These are phyloP conservation scores for Pelochelys cantorii DNA, from an alignment of 2,797 vertebrate genomes.

Conservation along the genomic window DNA sequence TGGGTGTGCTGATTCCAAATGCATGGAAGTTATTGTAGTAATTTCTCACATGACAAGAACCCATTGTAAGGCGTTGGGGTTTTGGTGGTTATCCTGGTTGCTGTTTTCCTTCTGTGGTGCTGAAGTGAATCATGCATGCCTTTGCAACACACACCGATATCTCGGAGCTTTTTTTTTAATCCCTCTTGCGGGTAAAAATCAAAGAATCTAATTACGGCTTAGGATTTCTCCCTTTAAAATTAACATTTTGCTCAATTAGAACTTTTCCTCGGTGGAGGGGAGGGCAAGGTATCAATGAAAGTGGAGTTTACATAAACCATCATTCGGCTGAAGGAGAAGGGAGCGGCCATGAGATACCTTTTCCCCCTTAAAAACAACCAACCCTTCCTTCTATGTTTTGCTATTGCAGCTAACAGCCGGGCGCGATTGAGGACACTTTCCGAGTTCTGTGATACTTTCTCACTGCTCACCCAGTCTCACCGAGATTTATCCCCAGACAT, in stretches of 20 bases:
- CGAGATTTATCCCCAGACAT: conserved; percentile 21
- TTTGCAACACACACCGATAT: not conserved
- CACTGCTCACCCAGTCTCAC: not conserved
- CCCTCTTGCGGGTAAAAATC: not conserved
- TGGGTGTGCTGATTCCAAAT: too few relatives aligned
- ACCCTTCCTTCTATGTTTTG: not conserved
- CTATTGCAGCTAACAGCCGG: not conserved
- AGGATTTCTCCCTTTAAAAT: not conserved
- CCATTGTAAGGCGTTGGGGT: not conserved
- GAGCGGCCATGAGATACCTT: not conserved
- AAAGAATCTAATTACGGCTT: not conserved
- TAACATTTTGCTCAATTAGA: not conserved
- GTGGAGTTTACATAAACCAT: not conserved
- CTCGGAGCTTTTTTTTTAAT: not conserved
- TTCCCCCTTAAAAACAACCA: not conserved
- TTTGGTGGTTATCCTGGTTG: not conserved
- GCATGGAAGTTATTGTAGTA: not conserved
- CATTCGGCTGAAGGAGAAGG: not conserved
- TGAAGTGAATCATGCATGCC: not conserved
- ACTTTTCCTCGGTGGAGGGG: not conserved
- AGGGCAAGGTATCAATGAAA: not conserved
- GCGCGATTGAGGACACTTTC: not conserved
- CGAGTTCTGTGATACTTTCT: conserved; percentile 14
- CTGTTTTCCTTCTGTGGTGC: not conserved
- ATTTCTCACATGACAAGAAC: not conserved